phyloP scores from a whole-genome alignment of 2,888 invertebrate species.

The Lottia gigantea region DNA sequence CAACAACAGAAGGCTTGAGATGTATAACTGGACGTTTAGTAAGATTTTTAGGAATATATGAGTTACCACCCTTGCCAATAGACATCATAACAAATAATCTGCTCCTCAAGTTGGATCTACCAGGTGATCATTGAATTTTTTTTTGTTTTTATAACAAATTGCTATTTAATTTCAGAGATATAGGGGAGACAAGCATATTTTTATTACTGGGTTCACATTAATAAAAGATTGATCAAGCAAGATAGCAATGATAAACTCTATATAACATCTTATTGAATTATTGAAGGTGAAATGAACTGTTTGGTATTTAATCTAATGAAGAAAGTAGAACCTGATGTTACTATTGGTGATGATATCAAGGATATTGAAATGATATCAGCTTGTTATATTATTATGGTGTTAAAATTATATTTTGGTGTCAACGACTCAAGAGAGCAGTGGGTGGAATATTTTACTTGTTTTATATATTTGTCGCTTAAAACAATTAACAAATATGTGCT shows the following conservation, averaged over 20 bases:
- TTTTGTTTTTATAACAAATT: too few relatives aligned
- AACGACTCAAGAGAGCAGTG: not conserved
- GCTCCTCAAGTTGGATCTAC: slow-evolving; percentile 43
- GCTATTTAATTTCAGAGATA: too few relatives aligned
- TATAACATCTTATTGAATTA: too few relatives aligned
- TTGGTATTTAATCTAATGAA: too few relatives aligned
- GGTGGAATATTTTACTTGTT: not conserved
- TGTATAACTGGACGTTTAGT: slow-evolving; percentile 30
- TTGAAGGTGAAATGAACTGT: too few relatives aligned
- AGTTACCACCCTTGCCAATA: slow-evolving; percentile 38
- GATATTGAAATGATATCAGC: not conserved
- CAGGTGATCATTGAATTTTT: slow-evolving; percentile 35
- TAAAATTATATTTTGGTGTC: slow-evolving; percentile 8
- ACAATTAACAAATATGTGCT: too few relatives aligned
- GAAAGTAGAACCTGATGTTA: too few relatives aligned
- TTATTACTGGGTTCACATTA: too few relatives aligned
- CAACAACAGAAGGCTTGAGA: slow-evolving; percentile 25
- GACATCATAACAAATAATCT: slow-evolving; percentile 37
- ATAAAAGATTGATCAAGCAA: too few relatives aligned
- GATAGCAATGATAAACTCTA: too few relatives aligned
- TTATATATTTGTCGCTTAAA: not conserved
- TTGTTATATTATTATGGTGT: not conserved
- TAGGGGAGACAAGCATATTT: too few relatives aligned
- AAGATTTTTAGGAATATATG: slow-evolving; percentile 29
- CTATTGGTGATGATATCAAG: not conserved